Evolutionary conservation across 2,797 vertebrate genomes (phyloP).

Genomic region (Carcharodon carcharias): DNA sequence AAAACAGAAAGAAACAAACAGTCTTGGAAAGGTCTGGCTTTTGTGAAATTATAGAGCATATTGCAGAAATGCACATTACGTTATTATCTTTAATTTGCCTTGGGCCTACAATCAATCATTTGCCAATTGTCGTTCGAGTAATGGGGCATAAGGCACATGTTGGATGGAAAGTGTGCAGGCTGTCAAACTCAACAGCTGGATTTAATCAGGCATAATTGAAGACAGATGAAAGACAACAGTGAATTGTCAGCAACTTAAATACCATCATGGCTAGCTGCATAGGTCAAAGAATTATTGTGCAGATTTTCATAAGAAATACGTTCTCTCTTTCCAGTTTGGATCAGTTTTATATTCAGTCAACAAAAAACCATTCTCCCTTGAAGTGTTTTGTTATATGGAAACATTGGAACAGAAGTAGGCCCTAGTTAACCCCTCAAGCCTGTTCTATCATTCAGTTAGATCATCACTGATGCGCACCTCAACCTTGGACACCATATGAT

Average conservation of each 20-base stretch:
- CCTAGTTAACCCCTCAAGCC: neutral
- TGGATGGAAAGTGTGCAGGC: neutral
- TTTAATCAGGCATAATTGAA: conserved; percentile 21
- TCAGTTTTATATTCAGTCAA: neutral
- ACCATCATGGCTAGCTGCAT: neutral
- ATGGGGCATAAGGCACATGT: neutral
- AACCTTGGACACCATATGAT: neutral
- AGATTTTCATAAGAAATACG: neutral
- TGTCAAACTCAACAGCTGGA: neutral
- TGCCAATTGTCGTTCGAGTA: neutral
- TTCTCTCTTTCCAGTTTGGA: neutral
- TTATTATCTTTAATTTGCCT: neutral
- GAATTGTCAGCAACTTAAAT: neutral
- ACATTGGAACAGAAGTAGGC: neutral
- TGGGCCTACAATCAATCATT: conserved; percentile 18
- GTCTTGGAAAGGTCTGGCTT: neutral
- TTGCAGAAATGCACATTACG: neutral
- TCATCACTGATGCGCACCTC: neutral
- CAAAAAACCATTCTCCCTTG: neutral
- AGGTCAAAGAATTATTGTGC: neutral
- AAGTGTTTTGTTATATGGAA: neutral
- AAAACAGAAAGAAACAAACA: neutral
- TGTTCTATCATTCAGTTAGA: neutral
- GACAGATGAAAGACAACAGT: neutral
- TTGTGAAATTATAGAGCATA: neutral